Evolutionary conservation across 2,797 vertebrate genomes (phyloP), one percentile per base, ranked within the genome.

Genomic region (Carduelis carduelis): DNA sequence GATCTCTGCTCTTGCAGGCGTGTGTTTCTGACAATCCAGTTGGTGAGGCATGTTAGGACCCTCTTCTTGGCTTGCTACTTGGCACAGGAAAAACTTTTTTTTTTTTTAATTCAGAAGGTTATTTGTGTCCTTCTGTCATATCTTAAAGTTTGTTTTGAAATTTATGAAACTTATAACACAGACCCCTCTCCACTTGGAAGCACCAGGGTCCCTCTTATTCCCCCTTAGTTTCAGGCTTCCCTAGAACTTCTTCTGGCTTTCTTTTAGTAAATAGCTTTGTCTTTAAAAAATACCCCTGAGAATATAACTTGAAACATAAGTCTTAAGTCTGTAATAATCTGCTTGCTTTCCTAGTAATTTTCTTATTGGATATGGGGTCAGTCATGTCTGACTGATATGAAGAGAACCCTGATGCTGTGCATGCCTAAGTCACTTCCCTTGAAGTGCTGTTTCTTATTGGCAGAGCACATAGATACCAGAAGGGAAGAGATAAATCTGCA

Each of bases 381-480:
- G 16, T 77, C 15, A 4, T 4, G 7, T 56, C 20, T 6, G 6
- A 9, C 0, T 41, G 44, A 50, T 14, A 55, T 0, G 0, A 68
- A 41, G 72, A 41, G 59, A 80, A 18, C 11, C 8, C 41, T 26
- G 41, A 50, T 64, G 35, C n/a, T 63, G 15, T 50, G 35, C 18
- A 4, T 6, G 2, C 26, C 26, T 23, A 34, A 68, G 53, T 77
- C 27, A 14, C 43, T 22, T 50, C 11, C 41, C 60, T 21, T 37
- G 11, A 76, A 60, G 46, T 60, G 60, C 56, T 10, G 1, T 60
- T 89, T 72, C 35, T 24, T 60, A 4, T 15, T 32, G 81, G 34
- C 60, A 81, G 70, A 90, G 24, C 56, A 52, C 5, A 3, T 2
- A 14, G 18, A 15, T 37, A 34, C 18, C 41, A 72, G 41, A 46